Conservation (phyloP, 2,888 invertebrate genomes). For the Eupithecia exiguata region DNA sequence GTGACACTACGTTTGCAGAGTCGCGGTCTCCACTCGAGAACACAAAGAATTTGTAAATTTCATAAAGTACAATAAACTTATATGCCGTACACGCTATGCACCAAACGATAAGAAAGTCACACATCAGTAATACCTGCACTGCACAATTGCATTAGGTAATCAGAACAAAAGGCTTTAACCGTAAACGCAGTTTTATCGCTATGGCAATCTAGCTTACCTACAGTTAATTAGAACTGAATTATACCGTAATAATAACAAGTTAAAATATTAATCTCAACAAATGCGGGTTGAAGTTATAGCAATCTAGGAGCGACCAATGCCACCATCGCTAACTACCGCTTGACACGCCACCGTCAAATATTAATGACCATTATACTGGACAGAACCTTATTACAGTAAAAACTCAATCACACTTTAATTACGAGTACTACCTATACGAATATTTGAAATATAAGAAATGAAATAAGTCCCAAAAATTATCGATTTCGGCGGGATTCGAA, state of each 20-base stretch:
- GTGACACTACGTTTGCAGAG: not conserved
- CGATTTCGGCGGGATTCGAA: too few relatives aligned
- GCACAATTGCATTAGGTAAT: slow-evolving; percentile 2
- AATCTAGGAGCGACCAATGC: slow-evolving; percentile 31
- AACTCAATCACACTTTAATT: not conserved
- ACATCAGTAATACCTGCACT: not conserved
- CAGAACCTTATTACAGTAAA: not conserved
- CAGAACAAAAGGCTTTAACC: not conserved
- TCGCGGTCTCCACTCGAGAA: not conserved
- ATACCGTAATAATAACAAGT: slow-evolving; percentile 10
- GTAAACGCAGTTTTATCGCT: slow-evolving; percentile 6
- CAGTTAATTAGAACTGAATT: not conserved
- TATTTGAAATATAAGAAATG: too few relatives aligned
- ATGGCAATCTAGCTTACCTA: not conserved
- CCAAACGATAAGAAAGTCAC: not conserved
- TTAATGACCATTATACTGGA: slow-evolving; percentile 21
- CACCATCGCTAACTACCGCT: slow-evolving; percentile 34
- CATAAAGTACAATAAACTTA: not conserved
- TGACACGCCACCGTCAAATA: slow-evolving; percentile 41
- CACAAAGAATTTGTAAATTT: not conserved
- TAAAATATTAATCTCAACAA: slow-evolving; percentile 27
- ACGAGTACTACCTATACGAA: not conserved
- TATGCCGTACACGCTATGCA: not conserved
- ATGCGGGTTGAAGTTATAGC: slow-evolving; percentile 23
- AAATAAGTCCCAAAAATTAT: too few relatives aligned